These are phyloP conservation scores for Anoplius nigerrimus DNA, from an alignment of 2,888 invertebrate species.

Conservation along the genomic window DNA sequence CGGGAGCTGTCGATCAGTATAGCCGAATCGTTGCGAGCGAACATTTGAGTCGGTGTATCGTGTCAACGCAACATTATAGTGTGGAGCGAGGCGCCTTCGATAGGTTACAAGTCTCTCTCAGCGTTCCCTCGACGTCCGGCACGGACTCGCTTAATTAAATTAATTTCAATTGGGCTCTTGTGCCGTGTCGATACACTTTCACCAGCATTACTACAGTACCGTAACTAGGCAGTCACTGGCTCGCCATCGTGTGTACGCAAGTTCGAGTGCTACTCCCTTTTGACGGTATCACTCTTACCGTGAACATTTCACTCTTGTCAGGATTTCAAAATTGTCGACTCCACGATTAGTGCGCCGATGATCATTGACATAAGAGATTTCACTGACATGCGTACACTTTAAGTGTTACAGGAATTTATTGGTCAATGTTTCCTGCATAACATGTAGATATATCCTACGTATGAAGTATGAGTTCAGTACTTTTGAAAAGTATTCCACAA, in stretches of 20 bases:
- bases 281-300: constrained; percentile 22
- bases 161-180: constrained; percentile 63
- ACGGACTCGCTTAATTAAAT: constrained; percentile 60
- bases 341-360: too few species aligned
- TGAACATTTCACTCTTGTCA: too few species aligned
- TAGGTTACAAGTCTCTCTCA: neutral
- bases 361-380: too few species aligned
- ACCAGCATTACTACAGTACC: constrained; percentile 63
- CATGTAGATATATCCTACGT: too few species aligned
- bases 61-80: constrained; percentile 1
- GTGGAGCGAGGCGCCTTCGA: neutral
- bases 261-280: constrained; percentile 33
- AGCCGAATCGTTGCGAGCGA: constrained; percentile 6
- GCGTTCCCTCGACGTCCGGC: constrained; percentile 18
- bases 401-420: too few species aligned
- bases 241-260: constrained; percentile 52
- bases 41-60: constrained; percentile 11
- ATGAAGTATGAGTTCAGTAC: too few species aligned
- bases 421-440: too few species aligned
- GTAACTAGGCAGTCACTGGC: constrained; percentile 50
- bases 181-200: constrained; percentile 59
- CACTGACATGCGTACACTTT: too few species aligned
- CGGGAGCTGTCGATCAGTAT: constrained; percentile 11
- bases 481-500: too few species aligned
- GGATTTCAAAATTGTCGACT: too few species aligned